Percentiles rank a stretch among this genome's conserved stretches.
phyloP scores from a whole-genome alignment of 2,888 invertebrate species.

The Ornithoptera priamus region DNA sequence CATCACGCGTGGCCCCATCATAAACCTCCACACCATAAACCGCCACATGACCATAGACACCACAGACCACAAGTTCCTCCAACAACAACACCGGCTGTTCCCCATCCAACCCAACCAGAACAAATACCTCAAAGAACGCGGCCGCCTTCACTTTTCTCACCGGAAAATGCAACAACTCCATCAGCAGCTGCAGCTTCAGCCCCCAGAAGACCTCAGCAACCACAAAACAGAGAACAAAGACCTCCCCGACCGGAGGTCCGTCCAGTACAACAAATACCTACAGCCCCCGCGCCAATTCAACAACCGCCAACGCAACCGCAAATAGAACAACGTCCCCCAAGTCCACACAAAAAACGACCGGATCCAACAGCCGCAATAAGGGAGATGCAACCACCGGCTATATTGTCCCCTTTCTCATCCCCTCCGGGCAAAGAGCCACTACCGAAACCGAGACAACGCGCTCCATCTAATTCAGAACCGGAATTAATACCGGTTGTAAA shows the following conservation, averaged over 20 bases:
- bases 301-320: conserved; percentile 49
- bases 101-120: conserved; percentile 34
- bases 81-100: conserved; percentile 41
- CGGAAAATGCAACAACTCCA: conserved; percentile 80
- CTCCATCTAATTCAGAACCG: conserved; percentile 78
- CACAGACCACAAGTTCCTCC: conserved; percentile 38
- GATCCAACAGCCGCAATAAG: conserved; percentile 59
- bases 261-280: conserved; percentile 36
- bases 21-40: conserved; percentile 62
- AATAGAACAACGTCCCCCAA: conserved; percentile 46
- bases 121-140: conserved; percentile 60
- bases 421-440: conserved; percentile 53
- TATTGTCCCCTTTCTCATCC: conserved; percentile 76
- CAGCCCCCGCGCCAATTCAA: conserved; percentile 57
- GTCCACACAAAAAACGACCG: conserved; percentile 59
- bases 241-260: conserved; percentile 42
- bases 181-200: conserved; percentile 63
- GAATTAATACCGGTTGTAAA: conserved; percentile 82
- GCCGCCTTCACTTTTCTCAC: conserved; percentile 83
- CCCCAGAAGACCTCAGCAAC: conserved; percentile 53
- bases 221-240: conserved; percentile 39
- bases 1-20: conserved; percentile 63
- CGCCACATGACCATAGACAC: conserved; percentile 49
- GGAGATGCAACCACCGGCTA: conserved; percentile 69
- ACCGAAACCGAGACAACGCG: conserved; percentile 53